These are phyloP conservation scores for Megatriorchis doriae DNA, from an alignment of 2,113 vertebrate genomes.

Conservation along the genomic window DNA sequence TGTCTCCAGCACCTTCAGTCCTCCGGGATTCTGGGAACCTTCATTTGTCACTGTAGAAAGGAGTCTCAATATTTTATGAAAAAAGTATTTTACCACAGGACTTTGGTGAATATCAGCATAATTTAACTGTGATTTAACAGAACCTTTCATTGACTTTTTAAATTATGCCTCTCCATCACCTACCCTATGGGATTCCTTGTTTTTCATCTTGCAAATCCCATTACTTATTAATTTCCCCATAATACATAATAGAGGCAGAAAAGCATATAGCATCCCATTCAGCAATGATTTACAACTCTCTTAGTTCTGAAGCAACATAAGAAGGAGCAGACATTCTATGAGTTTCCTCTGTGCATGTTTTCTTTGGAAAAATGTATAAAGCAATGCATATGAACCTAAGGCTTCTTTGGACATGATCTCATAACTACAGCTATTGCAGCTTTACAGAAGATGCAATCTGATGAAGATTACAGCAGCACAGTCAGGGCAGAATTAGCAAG, in stretches of 20 bases:
- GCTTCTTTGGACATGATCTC: not conserved
- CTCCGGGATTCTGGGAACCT: not conserved
- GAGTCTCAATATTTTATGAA: constrained; percentile 72
- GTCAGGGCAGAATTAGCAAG: constrained; percentile 27
- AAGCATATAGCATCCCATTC: constrained; percentile 53
- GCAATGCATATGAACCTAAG: not conserved
- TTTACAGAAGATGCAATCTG: not conserved
- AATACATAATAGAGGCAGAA: constrained; percentile 61
- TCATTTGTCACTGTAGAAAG: constrained; percentile 54
- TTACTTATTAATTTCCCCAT: constrained; percentile 73
- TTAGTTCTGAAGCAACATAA: constrained; percentile 31
- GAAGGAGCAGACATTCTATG: constrained; percentile 20
- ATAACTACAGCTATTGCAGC: not conserved
- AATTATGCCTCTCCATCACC: constrained; percentile 72
- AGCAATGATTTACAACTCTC: constrained; percentile 65
- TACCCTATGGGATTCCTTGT: constrained; percentile 69
- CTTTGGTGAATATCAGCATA: constrained; percentile 60
- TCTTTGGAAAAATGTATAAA: not conserved
- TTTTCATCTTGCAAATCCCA: constrained; percentile 68
- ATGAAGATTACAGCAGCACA: not conserved
- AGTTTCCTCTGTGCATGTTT: constrained; percentile 30
- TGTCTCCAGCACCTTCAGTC: not conserved
- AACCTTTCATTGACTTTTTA: constrained; percentile 75
- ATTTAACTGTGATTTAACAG: constrained; percentile 73
- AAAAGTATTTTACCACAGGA: constrained; percentile 50